Conservation (phyloP, 2,888 invertebrate genomes). For the Teleogryllus oceanicus region DNA sequence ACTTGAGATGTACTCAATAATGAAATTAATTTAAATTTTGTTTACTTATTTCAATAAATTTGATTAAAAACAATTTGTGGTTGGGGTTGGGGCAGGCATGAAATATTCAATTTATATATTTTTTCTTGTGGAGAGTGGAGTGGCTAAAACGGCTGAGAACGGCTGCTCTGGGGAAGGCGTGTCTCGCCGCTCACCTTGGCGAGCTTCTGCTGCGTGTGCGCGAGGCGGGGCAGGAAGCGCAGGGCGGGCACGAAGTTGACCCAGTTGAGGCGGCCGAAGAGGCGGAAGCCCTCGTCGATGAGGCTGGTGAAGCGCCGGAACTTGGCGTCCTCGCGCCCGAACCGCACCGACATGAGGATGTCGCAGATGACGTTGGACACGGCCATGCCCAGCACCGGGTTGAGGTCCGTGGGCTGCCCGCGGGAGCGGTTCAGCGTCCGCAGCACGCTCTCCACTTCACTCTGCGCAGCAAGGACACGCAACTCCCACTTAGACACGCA, state of each 20-base stretch:
- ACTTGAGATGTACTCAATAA: too few species aligned
- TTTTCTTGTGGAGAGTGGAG: too few species aligned
- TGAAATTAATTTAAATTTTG: too few species aligned
- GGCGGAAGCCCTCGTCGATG: slow-evolving; percentile 87
- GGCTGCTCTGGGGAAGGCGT: too few species aligned
- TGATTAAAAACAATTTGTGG: too few species aligned
- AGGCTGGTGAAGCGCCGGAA: slow-evolving; percentile 77
- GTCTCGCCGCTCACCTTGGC: slow-evolving; percentile 47
- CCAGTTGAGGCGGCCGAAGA: slow-evolving; percentile 78
- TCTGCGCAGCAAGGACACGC: slow-evolving; percentile 47
- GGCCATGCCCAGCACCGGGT: slow-evolving; percentile 71
- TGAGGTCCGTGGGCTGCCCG: slow-evolving; percentile 69
- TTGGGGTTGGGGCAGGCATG: too few species aligned
- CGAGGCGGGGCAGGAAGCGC: slow-evolving; percentile 58
- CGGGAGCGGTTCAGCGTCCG: slow-evolving; percentile 60
- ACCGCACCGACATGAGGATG: slow-evolving; percentile 83
- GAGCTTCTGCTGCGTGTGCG: slow-evolving; percentile 55
- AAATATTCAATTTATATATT: too few species aligned
- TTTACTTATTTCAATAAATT: too few species aligned
- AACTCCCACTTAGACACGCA: neutral
- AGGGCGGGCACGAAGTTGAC: slow-evolving; percentile 81
- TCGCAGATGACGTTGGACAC: slow-evolving; percentile 90
- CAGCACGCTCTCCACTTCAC: slow-evolving; percentile 73
- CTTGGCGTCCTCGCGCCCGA: slow-evolving; percentile 70
- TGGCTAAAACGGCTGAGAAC: too few species aligned